phyloP scores from a whole-genome alignment of 2,888 invertebrate species.

The Latrodectus hesperus region DNA sequence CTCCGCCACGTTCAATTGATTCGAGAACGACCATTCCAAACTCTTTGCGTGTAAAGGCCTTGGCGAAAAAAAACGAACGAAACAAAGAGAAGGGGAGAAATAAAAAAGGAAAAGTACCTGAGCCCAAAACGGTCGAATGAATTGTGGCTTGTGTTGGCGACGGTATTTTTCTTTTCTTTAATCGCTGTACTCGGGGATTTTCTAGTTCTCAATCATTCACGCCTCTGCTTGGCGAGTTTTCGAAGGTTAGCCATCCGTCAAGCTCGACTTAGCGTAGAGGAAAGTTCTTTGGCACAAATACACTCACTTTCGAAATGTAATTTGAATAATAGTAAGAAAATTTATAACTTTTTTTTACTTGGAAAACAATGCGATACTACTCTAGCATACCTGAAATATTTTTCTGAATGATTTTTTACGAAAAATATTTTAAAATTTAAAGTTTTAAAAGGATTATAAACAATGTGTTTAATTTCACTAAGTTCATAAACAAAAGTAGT shows the following conservation, averaged over 20 bases:
- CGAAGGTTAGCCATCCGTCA: constrained; percentile 14
- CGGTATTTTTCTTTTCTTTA: constrained; percentile 22
- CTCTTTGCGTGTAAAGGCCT: constrained; percentile 3
- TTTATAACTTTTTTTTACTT: neutral
- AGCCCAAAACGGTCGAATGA: constrained; percentile 17
- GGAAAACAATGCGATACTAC: neutral
- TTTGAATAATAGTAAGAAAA: neutral
- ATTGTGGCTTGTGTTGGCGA: constrained; percentile 20
- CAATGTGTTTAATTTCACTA: no score
- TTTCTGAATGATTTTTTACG: no score
- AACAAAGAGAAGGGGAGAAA: neutral
- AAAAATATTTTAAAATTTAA: no score
- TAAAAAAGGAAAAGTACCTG: constrained; percentile 1
- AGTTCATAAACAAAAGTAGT: no score
- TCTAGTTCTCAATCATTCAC: constrained; percentile 33
- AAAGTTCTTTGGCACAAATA: neutral
- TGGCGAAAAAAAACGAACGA: neutral
- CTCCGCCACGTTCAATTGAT: constrained; percentile 42
- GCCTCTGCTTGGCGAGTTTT: constrained; percentile 12
- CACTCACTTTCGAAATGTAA: no score
- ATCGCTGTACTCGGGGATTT: constrained; percentile 13
- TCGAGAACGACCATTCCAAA: neutral
- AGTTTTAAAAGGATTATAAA: no score
- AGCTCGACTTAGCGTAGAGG: neutral
- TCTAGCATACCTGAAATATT: no score